Conservation (phyloP, 2,113 vertebrate genomes). For the Daboia siamensis region DNA sequence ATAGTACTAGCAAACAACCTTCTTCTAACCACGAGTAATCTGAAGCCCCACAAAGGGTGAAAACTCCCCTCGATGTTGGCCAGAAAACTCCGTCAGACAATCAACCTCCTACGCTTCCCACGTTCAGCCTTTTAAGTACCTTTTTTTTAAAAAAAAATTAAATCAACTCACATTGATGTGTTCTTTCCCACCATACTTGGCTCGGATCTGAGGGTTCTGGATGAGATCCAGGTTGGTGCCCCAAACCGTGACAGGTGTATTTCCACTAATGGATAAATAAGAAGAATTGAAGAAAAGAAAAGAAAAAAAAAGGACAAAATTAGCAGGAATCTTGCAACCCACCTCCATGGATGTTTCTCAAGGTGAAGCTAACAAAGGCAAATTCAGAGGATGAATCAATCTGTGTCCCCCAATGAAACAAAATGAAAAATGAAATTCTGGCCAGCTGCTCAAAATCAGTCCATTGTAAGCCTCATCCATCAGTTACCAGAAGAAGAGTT, state of each 20-base stretch:
- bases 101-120: neutral
- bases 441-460: neutral
- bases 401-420: neutral
- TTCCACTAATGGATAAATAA: constrained; percentile 74
- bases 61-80: no score
- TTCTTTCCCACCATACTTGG: constrained; percentile 89
- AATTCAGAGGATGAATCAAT: neutral
- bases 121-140: accelerated
- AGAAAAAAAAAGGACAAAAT: neutral
- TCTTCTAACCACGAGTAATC: no score
- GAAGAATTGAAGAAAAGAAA: neutral
- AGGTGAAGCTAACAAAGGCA: neutral
- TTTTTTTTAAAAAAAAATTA: neutral
- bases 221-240: constrained; percentile 97
- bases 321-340: neutral
- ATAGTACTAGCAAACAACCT: no score
- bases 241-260: constrained; percentile 90
- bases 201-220: constrained; percentile 93
- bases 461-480: neutral
- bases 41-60: neutral
- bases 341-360: neutral
- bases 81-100: no score
- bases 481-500: neutral
- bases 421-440: neutral
- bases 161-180: constrained; percentile 85